Evolutionary conservation across 2,113 vertebrate species (phyloP), one percentile per base, ranked within the genome.

Genomic region (Verasper variegatus): DNA sequence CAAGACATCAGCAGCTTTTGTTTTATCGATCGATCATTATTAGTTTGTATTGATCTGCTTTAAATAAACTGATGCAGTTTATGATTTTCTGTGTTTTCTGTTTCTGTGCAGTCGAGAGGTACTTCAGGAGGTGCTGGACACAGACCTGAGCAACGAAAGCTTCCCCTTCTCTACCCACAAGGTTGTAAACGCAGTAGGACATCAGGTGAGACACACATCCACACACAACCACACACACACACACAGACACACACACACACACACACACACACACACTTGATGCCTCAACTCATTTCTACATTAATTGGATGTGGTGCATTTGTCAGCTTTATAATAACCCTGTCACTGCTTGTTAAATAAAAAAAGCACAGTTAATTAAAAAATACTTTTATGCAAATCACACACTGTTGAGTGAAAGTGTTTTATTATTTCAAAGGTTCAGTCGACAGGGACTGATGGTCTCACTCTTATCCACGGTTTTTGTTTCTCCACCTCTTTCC

Each of bases 111-210:
- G 97, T 84, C 96, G 97, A 0, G 61, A 85, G 1, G 93, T 98
- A 0, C 94, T 99, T 58, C 96, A 98, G 82, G 96, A 98, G 27
- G 95, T 99, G 60, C 87, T 99, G 0, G 95, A 98, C 49, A 66
- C 94, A 0, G 97, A 99, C 88, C 95, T 99, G 83, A 96, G 96
- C 84, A 93, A 98, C 0, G 93, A 96, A 12, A 95, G 95, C 20
- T 99, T 99, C 73, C 97, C 97, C 0, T 99, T 99, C 94, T 99
- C 97, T 52, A 95, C 95, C 2, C 97, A 99, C 93, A 95, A 95
- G 82, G 85, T 98, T 51, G 92, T 94, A 65, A 92, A 42, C 0
- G 96, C 95, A 0, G 95, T 95, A 0, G 96, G 96, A 60, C 96
- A 96, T 89, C 87, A 83, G 95, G 97, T 98, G 92, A 86, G 90